Base-by-base conservation (phyloP, 2,888 invertebrate species). In the Thymelicus lineola region DNA sequence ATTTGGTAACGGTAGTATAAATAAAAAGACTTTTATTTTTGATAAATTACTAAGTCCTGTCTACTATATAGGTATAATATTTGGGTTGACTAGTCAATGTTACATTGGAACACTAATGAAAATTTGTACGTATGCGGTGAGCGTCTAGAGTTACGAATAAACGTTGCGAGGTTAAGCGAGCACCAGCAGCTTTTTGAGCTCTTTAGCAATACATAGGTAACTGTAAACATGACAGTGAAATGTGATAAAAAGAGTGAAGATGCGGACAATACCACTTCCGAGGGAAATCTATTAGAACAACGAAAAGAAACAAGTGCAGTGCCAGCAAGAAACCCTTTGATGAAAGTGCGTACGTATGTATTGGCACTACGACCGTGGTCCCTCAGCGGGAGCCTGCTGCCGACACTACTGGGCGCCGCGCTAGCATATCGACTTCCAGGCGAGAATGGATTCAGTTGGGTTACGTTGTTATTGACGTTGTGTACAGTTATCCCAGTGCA, bases 341-440 rank as follows among this genome's bases (percentile, higher is more conserved):
- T 98, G 97, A 98, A 98, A 92, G 90, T 98, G 57, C 97, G 97
- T 71, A 97, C 98, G 14, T 98, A 98, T 86, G 95, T 98, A 75
- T 90, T 97, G 76, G 98, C 99, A 1, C 89, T 98, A 74, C 94
- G 99, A 74, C 99, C 99, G 36, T 99, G 99, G 98, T 98, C 98
- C 0, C 92, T 98, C 76, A 98, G 98, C 79, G 98, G 97, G 12
- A 98, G 98, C 75, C 90, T 99, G 74, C 96, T 98, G 88, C 99
- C 99, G 15, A 98, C 98, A 0, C 92, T 98, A 63, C 93, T 99
- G 65, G 99, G 99, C 9, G 97, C 97, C 35, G 97, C 97, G 0
- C 93, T 99, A 66, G 98, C 98, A 0, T 98, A 97, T 89, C 97
- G 98, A 79, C 94, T 96, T 71, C 96, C 96, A 20, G 97, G 96